Evolutionary conservation across 1,140 invertebrate species (phyloP).

Genomic region (Holcopasites calliopsidis): DNA sequence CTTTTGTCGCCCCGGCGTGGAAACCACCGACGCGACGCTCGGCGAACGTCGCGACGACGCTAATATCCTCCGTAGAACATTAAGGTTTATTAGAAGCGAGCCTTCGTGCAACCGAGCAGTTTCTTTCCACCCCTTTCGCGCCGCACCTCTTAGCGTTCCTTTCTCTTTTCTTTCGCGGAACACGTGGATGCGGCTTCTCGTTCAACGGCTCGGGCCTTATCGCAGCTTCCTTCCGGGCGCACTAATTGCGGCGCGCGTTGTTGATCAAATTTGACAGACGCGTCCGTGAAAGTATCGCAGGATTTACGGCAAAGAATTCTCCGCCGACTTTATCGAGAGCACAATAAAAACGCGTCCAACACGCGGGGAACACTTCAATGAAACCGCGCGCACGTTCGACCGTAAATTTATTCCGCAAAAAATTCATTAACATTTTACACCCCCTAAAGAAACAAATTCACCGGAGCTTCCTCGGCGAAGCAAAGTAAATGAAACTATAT

Average conservation of each 20-base stretch:
- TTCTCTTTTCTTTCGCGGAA: neutral
- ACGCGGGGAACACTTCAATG: no score
- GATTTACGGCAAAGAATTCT: no score
- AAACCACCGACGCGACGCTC: constrained; percentile 19
- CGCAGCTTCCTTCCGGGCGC: neutral
- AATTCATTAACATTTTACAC: no score
- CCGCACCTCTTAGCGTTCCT: neutral
- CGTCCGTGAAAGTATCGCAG: no score
- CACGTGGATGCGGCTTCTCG: neutral
- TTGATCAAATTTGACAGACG: neutral
- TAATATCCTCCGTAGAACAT: constrained; percentile 37
- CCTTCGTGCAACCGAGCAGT: constrained; percentile 13
- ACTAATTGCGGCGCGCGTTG: neutral
- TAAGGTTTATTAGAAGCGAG: constrained; percentile 40
- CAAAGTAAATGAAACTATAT: no score
- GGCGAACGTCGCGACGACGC: constrained; percentile 14
- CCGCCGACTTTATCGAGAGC: no score
- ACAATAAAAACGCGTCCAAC: no score
- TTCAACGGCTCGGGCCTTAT: neutral
- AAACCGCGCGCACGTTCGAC: no score
- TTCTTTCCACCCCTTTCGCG: neutral
- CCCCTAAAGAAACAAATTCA: no score
- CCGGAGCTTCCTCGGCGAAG: no score
- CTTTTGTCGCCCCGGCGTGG: constrained; percentile 23
- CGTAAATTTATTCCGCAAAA: no score